Evolutionary conservation across 2,888 invertebrate species (phyloP), one percentile per base, ranked within the genome.

Genomic region (Lymantria monacha): DNA sequence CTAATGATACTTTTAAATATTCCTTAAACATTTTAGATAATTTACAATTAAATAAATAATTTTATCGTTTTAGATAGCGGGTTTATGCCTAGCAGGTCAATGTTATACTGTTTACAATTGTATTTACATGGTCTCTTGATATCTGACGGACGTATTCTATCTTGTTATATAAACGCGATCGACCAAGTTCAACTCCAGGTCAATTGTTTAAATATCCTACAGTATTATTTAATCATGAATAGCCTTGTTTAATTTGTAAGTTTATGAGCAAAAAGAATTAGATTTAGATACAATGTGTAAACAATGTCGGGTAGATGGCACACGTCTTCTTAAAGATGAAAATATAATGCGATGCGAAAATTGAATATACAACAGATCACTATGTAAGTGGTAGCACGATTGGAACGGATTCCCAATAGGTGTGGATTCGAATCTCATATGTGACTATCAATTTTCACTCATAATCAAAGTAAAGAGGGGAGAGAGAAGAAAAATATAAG

Each of bases 21-120:
- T 49, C 43, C 14, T 10, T 42, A 7, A 57, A 49, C 63, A 66
- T 68, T 46, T 46, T 60, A 14, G 41, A 33, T 11, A 42, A 42
- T 33, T 30, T 40, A 49, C 22, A 48, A 48, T 50, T 15, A 47
- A 33, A 48, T 41, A 40, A 46, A 43, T 46, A 41, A 48, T 36
- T 42, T 11, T 30, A 12, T 40, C 7, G 22, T 48, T n/a, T 52
- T 9, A 42, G 22, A 48, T 44, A 51, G 66, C 50, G 71, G 60
- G 66, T 55, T 61, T 42, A 51, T 56, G 55, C 53, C 40, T 44
- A 56, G 63, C 55, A 53, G 30, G 69, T 55, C 53, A 44, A 42
- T 43, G 31, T 52, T 51, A 42, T 46, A 74, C 74, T 73, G 74
- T 69, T 71, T 63, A 70, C 63, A 60, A 59, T 63, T 54, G 59